These are phyloP conservation scores for Nerophis lumbriciformis DNA, from an alignment of 2,113 vertebrate species.

Conservation along the genomic window DNA sequence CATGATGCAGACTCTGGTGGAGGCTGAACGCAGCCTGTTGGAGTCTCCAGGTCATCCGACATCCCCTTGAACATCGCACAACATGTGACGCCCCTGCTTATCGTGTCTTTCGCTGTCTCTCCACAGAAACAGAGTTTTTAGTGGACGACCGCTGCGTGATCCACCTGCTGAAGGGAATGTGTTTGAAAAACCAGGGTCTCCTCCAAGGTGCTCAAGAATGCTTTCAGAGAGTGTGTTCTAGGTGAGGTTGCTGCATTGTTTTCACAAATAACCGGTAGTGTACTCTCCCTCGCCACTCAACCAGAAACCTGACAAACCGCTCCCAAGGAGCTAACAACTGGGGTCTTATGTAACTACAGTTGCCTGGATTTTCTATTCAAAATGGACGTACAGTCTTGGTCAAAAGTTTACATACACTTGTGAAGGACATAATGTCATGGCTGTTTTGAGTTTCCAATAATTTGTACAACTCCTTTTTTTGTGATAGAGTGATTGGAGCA, in stretches of 20 bases:
- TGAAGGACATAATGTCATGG: too few species aligned
- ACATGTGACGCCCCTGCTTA: not conserved
- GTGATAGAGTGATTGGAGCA: too few species aligned
- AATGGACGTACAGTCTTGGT: too few species aligned
- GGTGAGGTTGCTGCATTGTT: constrained; percentile 41
- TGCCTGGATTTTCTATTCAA: too few species aligned
- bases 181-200: constrained; percentile 71
- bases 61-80: not conserved
- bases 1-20: constrained; percentile 69
- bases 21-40: constrained; percentile 68
- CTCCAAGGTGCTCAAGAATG: constrained; percentile 67
- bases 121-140: constrained; percentile 62
- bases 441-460: too few species aligned
- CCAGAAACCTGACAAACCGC: not conserved
- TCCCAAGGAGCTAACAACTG: not conserved
- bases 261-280: not conserved
- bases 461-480: too few species aligned
- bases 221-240: constrained; percentile 63
- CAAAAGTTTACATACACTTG: too few species aligned
- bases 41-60: constrained; percentile 59
- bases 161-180: constrained; percentile 74
- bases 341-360: too few species aligned
- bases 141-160: constrained; percentile 71
- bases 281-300: not conserved
- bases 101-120: not conserved